Evolutionary conservation across 2,797 vertebrate species (phyloP), one percentile per base, ranked within the genome.

Genomic region (Sebastes diaconus): DNA sequence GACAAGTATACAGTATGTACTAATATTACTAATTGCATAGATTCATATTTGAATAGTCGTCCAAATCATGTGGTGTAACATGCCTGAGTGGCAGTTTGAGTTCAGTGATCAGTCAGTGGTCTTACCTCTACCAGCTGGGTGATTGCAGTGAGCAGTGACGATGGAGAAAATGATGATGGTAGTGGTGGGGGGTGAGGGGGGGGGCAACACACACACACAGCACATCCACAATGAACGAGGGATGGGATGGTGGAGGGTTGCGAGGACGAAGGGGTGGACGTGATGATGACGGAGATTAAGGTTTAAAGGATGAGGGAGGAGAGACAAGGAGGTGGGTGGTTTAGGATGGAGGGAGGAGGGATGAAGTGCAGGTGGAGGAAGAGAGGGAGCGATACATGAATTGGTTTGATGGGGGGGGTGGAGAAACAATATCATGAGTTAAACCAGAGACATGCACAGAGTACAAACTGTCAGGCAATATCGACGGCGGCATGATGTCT

Each of bases 81-180:
- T 50, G 39, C 81, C 84, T n/a, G 87, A 90, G 83, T 72, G 89
- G 7, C 61, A 14, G 73, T 76, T 81, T 4, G 75, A 73, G 30
- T 75, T 46, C 42, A 0, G 42, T 27, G 20, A 83, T 88, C 84
- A 73, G 78, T 92, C 75, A 34, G 79, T 72, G 72, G 63, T 91
- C 96, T 96, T 96, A 96, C 96, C 96, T 96, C 96, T 75, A 94
- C 89, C 93, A 96, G 95, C 96, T 96, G 94, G 92, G 92, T 92
- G 93, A 94, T 90, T 89, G 95, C 87, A 94, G 94, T 93, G 88
- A 95, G 93, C 93, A 94, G 92, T 95, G 94, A 94, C 81, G 90
- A 84, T 93, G 94, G 88, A 92, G 90, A 89, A 84, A 94, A 92
- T 90, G 94, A 88, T 85, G 93, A 90, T 81, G 85, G 39, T 39